Conservation (phyloP, 2,113 vertebrate genomes). For the Thinocorus orbignyianus region DNA sequence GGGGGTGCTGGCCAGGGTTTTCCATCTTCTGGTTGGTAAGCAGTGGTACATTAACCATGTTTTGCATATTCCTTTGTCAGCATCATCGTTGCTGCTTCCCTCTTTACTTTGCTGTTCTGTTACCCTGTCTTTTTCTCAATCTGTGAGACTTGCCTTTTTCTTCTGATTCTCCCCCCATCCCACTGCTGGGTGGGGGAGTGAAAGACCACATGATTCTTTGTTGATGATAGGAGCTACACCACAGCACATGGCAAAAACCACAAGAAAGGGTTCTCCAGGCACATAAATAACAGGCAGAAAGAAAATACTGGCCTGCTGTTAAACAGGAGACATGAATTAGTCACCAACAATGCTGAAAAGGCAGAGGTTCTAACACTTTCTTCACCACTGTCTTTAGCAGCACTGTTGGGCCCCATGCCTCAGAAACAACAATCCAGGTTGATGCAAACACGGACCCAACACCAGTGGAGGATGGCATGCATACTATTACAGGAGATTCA, state of each 20-base stretch:
- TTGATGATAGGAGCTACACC: not conserved
- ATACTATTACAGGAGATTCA: not conserved
- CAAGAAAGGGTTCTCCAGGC: not conserved
- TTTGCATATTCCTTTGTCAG: not conserved
- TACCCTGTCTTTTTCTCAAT: not conserved
- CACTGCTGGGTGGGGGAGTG: not conserved
- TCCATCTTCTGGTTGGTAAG: not conserved
- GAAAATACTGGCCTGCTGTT: not conserved
- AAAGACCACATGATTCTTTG: not conserved
- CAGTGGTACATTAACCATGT: not conserved
- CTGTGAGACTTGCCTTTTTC: not conserved
- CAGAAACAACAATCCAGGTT: not conserved
- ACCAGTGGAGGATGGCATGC: not conserved
- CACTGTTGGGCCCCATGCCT: no score
- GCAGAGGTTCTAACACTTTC: no score
- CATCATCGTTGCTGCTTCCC: not conserved
- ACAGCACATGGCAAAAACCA: not conserved
- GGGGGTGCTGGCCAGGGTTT: not conserved
- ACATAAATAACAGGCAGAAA: not conserved
- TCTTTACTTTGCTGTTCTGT: not conserved
- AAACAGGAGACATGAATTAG: not conserved
- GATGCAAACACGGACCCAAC: not conserved
- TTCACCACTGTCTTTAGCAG: no score
- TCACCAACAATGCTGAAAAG: not conserved
- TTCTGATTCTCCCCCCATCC: not conserved